These are phyloP conservation scores for Chrysoperla carnea DNA, from an alignment of 1,140 invertebrate species.

Conservation along the genomic window DNA sequence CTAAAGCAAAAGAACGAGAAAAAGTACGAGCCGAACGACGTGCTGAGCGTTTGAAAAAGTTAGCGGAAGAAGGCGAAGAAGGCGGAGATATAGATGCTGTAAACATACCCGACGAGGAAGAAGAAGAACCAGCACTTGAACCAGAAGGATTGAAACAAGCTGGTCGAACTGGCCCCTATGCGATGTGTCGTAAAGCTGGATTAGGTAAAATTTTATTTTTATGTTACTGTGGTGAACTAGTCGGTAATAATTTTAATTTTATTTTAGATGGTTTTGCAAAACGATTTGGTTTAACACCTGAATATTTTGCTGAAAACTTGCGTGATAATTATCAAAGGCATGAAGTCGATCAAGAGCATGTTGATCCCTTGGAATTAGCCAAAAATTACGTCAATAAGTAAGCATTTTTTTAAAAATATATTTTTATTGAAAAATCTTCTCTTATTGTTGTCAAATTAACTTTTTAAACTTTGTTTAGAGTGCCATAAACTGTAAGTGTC, in stretches of 20 bases:
- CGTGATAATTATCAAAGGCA: conserved; percentile 93
- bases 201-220: conserved; percentile 35
- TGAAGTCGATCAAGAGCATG: conserved; percentile 82
- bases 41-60: conserved; percentile 21
- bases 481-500: no score
- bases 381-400: conserved; percentile 35
- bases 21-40: conserved; percentile 32
- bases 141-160: conserved; percentile 63
- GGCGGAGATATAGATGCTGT: conserved; percentile 29
- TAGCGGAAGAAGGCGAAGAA: conserved; percentile 39
- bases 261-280: conserved; percentile 55
- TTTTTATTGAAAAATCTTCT: no score
- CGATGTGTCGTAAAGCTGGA: conserved; percentile 67
- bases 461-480: no score
- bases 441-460: no score
- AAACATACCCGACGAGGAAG: conserved; percentile 33
- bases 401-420: not conserved
- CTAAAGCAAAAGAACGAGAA: conserved; percentile 39
- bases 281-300: conserved; percentile 86
- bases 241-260: not conserved
- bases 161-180: conserved; percentile 69
- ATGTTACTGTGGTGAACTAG: not conserved
- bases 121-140: conserved; percentile 36
- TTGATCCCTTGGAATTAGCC: conserved; percentile 64
- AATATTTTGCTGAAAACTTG: conserved; percentile 94